Percentiles rank a stretch among this genome's conserved stretches.
Conservation (phyloP, 2,797 vertebrate genomes). For the Ctenochaetus hawaiiensis region DNA sequence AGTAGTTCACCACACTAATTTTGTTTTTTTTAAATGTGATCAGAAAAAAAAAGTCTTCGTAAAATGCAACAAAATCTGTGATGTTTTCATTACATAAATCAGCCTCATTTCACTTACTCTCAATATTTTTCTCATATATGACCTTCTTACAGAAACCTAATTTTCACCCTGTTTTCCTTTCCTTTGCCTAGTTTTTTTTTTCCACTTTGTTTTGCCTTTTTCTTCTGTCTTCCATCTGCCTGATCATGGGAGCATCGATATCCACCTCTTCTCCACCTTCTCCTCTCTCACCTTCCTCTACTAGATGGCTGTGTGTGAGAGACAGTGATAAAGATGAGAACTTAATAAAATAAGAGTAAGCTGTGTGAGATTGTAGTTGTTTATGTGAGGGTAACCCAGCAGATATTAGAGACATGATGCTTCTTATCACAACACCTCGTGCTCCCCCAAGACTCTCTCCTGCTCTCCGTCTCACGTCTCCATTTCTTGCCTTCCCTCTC, state of each 20-base stretch:
- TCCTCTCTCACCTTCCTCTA: not conserved
- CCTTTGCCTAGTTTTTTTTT: not conserved
- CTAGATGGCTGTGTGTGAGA: conserved; percentile 19
- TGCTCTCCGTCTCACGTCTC: not conserved
- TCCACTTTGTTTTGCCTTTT: not conserved
- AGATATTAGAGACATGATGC: conserved; percentile 37
- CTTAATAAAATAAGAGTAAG: conserved; percentile 23
- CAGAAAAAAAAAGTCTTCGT: not conserved
- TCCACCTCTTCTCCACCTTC: not conserved
- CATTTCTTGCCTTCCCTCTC: not conserved
- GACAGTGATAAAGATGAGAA: conserved; percentile 26
- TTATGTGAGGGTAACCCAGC: conserved; percentile 31
- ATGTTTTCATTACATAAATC: too few relatives aligned
- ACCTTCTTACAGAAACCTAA: not conserved
- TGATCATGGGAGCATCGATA: not conserved
- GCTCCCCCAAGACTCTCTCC: not conserved
- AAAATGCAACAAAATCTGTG: too few relatives aligned
- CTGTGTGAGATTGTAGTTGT: conserved; percentile 36
- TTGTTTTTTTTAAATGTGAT: not conserved
- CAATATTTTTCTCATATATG: too few relatives aligned
- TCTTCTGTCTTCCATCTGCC: not conserved
- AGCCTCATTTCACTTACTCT: too few relatives aligned
- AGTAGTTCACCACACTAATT: not conserved
- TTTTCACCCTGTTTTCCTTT: not conserved
- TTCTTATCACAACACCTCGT: conserved; percentile 25